phyloP scores from a whole-genome alignment of 2,113 vertebrate species.

The Rana temporaria region DNA sequence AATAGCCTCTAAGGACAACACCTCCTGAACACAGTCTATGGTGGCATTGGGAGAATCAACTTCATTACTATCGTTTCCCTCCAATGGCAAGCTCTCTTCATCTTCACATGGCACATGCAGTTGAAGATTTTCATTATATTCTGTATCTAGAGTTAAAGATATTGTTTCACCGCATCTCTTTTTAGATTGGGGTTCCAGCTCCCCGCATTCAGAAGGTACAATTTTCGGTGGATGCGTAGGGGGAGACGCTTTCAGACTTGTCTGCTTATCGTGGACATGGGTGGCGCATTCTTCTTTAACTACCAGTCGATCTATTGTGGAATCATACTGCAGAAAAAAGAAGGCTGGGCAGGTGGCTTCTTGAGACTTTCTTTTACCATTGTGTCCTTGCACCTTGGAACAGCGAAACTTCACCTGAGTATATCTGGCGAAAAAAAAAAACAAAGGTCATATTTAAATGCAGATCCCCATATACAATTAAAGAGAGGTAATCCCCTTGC shows the following conservation, averaged over 20 bases:
- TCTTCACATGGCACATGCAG: not conserved
- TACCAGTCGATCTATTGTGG: slow-evolving; percentile 63
- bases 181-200: not conserved
- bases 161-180: slow-evolving; percentile 1
- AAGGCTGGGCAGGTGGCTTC: slow-evolving; percentile 63
- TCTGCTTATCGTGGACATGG: slow-evolving; percentile 59
- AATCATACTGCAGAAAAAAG: slow-evolving; percentile 64
- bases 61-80: not conserved
- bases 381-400: slow-evolving; percentile 59
- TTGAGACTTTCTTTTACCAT: slow-evolving; percentile 55
- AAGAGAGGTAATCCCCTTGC: too few species aligned
- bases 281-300: slow-evolving; percentile 65
- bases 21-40: not conserved
- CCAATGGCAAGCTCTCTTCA: not conserved
- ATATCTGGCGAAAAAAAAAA: slow-evolving; percentile 58
- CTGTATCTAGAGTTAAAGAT: not conserved
- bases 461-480: too few species aligned
- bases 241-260: not conserved
- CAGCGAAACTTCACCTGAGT: slow-evolving; percentile 71
- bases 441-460: not conserved
- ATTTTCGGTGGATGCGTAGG: not conserved
- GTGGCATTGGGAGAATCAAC: not conserved
- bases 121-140: not conserved
- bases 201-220: not conserved
- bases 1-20: slow-evolving; percentile 19